These are phyloP conservation scores for Linurgus olivaceus DNA, from an alignment of 2,797 vertebrate species.

Conservation along the genomic window DNA sequence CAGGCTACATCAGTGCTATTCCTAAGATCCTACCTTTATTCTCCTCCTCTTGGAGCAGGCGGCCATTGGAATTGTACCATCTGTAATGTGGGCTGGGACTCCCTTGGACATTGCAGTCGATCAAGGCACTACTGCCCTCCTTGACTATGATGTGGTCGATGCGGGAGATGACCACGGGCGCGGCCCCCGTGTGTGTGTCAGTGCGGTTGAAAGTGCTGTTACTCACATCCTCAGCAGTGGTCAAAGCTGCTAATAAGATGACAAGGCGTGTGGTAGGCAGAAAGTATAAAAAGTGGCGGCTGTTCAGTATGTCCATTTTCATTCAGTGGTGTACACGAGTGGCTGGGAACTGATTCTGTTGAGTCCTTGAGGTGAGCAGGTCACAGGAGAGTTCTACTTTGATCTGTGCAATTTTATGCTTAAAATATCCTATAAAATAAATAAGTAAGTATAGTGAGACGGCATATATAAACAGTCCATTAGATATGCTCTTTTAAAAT, in stretches of 20 bases:
- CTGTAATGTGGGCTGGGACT: constrained; percentile 85
- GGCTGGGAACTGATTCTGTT: constrained; percentile 24
- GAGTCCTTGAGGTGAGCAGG: constrained; percentile 18
- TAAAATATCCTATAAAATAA: constrained; percentile 65
- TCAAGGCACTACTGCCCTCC: constrained; percentile 90
- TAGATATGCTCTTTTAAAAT: constrained; percentile 41
- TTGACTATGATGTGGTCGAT: constrained; percentile 90
- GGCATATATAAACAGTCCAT: not conserved
- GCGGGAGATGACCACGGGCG: constrained; percentile 79
- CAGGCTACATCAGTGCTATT: not conserved
- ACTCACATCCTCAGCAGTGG: constrained; percentile 60
- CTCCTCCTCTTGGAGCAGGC: constrained; percentile 79
- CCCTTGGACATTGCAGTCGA: constrained; percentile 92
- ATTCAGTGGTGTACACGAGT: constrained; percentile 5
- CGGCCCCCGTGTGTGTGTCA: constrained; percentile 64
- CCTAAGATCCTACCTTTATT: constrained; percentile 77
- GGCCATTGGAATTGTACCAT: constrained; percentile 94
- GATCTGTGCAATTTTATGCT: constrained; percentile 36
- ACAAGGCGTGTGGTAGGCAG: constrained; percentile 76
- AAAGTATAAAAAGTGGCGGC: constrained; percentile 58
- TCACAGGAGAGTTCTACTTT: constrained; percentile 32
- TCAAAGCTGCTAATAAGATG: constrained; percentile 70
- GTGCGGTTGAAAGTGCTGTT: constrained; percentile 78
- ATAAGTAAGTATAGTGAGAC: not conserved
- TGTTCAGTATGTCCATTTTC: constrained; percentile 65